Evolutionary conservation across 2,888 invertebrate species (phyloP), one percentile per base, ranked within the genome.

Genomic region (Tachystola acroxantha): DNA sequence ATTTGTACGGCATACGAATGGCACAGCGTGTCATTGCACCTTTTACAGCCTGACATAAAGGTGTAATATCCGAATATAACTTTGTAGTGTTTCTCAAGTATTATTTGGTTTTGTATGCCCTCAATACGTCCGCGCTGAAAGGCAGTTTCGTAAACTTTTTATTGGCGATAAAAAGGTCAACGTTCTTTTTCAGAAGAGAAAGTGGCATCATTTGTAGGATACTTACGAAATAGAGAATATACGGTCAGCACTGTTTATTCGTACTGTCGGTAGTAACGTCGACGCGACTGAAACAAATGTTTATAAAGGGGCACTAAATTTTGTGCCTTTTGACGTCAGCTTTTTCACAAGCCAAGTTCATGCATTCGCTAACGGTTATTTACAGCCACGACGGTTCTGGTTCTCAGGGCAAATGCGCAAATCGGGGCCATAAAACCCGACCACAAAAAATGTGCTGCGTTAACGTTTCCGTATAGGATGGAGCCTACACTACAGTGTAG

Each of bases 391-490:
- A 46, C 42, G 43, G 45, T 36, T 46, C 25, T 29, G 40, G 44
- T 45, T 56, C 45, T 54, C 45, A 42, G 45, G 41, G 39, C 43
- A 39, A 40, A 47, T 53, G 43, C 47, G 53, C 62, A 62, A 58
- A 61, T 60, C 49, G 50, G 44, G 42, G 42, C 60, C 50, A 58
- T 66, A 64, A 65, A 66, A 57, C 42, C 48, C 46, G 48, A 43
- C 46, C 57, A 44, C 57, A 57, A 68, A 68, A 66, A 68, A 43
- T 42, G 40, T 44, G 60, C 55, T 42, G 40, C 43, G 45, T 42
- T 58, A 57, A 41, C 46, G 37, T 63, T 64, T 71, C 59, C 68
- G 53, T 61, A 64, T 59, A 58, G 56, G 53, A 43, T 58, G 31
- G 29, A n/a, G n/a, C n/a, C n/a, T n/a, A n/a, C n/a, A n/a, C n/a